Evolutionary conservation across 2,888 invertebrate genomes (phyloP), one percentile per base, ranked within the genome.

Genomic region (Biston betularia): DNA sequence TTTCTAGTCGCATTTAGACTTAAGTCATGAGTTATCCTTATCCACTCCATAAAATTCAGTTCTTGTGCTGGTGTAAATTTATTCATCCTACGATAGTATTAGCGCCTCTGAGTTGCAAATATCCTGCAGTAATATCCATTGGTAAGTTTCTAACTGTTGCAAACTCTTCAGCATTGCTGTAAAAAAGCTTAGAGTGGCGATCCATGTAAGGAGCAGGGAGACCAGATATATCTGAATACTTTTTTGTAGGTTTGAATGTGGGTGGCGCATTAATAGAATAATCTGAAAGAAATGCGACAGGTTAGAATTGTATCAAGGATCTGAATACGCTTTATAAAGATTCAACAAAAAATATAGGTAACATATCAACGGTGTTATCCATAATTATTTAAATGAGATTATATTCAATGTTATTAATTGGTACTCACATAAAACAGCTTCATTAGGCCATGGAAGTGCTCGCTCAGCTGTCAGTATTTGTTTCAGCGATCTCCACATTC

Each of bases 181-280:
- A 99, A 72, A 96, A 95, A 7, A 99, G 92, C 84, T 98, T 97
- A 0, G 97, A 98, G 83, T 98, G 97, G 5, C 98, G 97, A 91
- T 98, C 98, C 73, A 97, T 97, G 81, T 98, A 99, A 12, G 96
- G 96, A 34, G 98, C 97, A 50, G 96, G 96, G 42, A 98, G 88
- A 0, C 98, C 98, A 62, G 98, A 98, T 71, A 98, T 96, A 83
- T 98, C 98, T 0, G 98, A 98, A 87, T 98, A 98, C 80, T 98
- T 98, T 82, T 98, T 98, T 0, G 97, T 96, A 6, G 98, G 98
- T 83, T 96, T 96, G 83, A 98, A 97, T 45, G 98, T 97, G 46
- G 98, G 98, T 11, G 98, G 98, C 35, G 98, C 98, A 89, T 98
- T 98, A 71, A 98, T 96, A 34, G 96, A 96, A 79, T 97, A 97